phyloP scores from a whole-genome alignment of 2,797 vertebrate species.

The Bovichtus diacanthus region DNA sequence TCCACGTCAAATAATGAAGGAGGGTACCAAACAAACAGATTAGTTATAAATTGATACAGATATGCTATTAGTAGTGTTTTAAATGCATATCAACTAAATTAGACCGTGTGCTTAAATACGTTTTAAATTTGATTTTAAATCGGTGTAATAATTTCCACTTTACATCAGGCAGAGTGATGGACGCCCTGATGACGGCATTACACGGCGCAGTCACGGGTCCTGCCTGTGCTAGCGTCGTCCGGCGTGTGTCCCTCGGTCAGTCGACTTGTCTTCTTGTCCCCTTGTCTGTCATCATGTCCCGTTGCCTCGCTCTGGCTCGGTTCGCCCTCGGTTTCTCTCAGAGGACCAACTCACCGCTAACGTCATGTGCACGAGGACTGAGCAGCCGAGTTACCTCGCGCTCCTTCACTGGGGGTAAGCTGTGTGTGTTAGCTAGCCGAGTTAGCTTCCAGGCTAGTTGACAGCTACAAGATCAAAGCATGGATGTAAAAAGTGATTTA shows the following conservation, averaged over 20 bases:
- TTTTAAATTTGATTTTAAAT: background rate
- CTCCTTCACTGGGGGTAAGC: constrained; percentile 65
- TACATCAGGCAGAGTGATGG: constrained; percentile 56
- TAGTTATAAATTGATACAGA: background rate
- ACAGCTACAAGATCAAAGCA: background rate
- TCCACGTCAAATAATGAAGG: background rate
- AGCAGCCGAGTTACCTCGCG: constrained; percentile 40
- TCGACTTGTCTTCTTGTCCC: background rate
- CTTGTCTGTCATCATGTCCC: constrained; percentile 72
- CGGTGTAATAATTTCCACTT: background rate
- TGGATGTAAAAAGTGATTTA: too few species aligned
- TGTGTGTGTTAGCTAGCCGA: background rate
- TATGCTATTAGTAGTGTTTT: rapidly evolving
- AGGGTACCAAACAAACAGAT: background rate
- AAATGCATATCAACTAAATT: rapidly evolving
- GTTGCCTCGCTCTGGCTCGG: constrained; percentile 75
- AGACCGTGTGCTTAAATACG: rapidly evolving
- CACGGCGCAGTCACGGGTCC: constrained; percentile 44
- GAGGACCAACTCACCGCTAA: constrained; percentile 26
- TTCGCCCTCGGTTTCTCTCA: constrained; percentile 63
- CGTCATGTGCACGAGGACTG: constrained; percentile 48
- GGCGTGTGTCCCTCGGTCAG: constrained; percentile 51
- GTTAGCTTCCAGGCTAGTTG: constrained; percentile 34
- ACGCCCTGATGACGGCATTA: constrained; percentile 62
- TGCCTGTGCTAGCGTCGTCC: background rate